Conservation (phyloP, 2,888 invertebrate genomes). For the Petrolisthes manimaculis region DNA sequence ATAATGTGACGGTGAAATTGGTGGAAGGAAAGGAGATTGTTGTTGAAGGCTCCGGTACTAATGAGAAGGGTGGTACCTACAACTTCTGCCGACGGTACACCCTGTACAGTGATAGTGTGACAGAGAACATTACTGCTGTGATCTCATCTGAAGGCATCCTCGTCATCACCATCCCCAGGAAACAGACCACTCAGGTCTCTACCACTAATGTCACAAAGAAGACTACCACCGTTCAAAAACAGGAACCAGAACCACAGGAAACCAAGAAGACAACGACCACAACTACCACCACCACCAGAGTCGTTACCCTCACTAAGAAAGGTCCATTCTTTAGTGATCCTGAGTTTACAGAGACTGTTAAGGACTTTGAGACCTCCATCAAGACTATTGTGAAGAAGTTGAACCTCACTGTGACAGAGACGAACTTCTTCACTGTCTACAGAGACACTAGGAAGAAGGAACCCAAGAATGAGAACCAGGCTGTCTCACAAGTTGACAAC, state of each 20-base stretch:
- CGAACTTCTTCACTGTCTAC: constrained; percentile 12
- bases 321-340: constrained; percentile 3
- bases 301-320: background rate
- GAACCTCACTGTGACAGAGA: background rate
- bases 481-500: constrained; percentile 13
- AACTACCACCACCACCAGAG: background rate
- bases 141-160: constrained; percentile 43
- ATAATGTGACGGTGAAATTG: constrained; percentile 13
- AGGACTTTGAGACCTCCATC: constrained; percentile 13
- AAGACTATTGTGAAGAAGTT: constrained; percentile 6
- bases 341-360: constrained; percentile 6
- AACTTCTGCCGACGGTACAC: constrained; percentile 38
- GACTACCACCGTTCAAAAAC: background rate
- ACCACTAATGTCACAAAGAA: background rate
- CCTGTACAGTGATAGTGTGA: constrained; percentile 9
- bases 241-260: background rate
- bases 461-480: constrained; percentile 20
- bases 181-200: background rate
- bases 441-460: constrained; percentile 15
- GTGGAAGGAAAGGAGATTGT: constrained; percentile 13
- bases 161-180: constrained; percentile 16
- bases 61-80: constrained; percentile 16
- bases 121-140: constrained; percentile 17
- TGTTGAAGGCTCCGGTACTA: background rate
- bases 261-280: constrained; percentile 5